Evolutionary conservation across 2,113 vertebrate genomes (phyloP).

Genomic region (Hyperopisus bebe): DNA sequence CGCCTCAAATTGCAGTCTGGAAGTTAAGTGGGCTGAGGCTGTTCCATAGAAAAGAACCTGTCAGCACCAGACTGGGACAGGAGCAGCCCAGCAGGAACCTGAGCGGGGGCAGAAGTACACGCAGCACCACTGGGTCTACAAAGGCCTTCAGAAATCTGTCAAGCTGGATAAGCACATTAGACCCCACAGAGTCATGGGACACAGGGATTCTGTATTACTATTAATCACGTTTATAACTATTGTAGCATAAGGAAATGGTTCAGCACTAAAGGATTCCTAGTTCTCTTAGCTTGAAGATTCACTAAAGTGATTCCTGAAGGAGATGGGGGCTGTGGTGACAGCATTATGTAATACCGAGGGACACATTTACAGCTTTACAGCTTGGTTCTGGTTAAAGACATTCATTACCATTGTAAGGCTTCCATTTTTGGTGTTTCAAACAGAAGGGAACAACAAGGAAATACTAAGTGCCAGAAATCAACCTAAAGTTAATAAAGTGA

Average conservation of each 20-base stretch:
- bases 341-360: not conserved
- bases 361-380: not conserved
- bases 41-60: not conserved
- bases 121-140: not conserved
- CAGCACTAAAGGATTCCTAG: not conserved
- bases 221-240: not conserved
- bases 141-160: not conserved
- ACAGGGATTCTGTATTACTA: not conserved
- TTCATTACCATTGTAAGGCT: not conserved
- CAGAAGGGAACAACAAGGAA: not conserved
- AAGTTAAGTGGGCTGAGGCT: not conserved
- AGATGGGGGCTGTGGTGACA: not conserved
- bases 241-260: not conserved
- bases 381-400: not conserved
- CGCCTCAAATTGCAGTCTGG: not conserved
- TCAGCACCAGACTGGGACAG: not conserved
- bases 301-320: not conserved
- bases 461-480: constrained; percentile 4
- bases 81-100: not conserved
- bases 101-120: not conserved
- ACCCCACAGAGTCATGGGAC: not conserved
- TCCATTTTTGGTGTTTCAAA: not conserved
- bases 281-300: not conserved
- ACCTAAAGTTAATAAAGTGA: constrained; percentile 23
- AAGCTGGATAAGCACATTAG: not conserved